Base-by-base conservation (phyloP, 1,140 invertebrate genomes). In the Bombus waltoni region DNA sequence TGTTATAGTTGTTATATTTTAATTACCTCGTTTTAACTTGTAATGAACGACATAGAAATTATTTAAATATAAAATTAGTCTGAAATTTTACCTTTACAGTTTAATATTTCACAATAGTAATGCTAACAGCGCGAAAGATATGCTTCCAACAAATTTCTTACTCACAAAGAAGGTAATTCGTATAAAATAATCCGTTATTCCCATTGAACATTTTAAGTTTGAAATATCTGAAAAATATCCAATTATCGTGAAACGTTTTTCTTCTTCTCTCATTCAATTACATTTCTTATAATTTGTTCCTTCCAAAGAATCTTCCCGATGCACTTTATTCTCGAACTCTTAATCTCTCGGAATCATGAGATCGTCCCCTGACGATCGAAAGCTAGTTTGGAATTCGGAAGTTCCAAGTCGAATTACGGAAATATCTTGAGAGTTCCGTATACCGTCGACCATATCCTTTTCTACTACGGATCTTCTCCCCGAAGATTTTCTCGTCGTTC, bases 341-440 rank as follows among this genome's bases (percentile, higher is more conserved):
- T 71, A 71, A 38, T 71, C 68, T 40, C 38, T 28, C 10, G 0
- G 68, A 71, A 71, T 71, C 68, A 28, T 71, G 68, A 71, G 38
- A 71, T 71, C 68, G 68, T 71, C 68, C 68, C 68, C 68, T 40
- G 68, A 71, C 68, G 68, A 71, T 71, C 68, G 38, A 28, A 71
- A 71, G 68, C 68, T 71, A 71, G 68, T 71, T 71, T 71, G 68
- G 11, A 71, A 71, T 71, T 71, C 68, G 68, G 22, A 71, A 71
- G 68, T 71, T 71, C 38, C 68, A 40, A 71, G 68, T 71, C 68
- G 68, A 71, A 71, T 71, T 71, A 71, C 68, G 68, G 68, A 71
- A 71, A 71, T 71, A 71, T 71, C 68, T 71, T 2, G 68, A 71
- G 38, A 71, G 38, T 71, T 71, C 68, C 35, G 68, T 71, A 71